Evolutionary conservation across 2,797 vertebrate species (phyloP), one percentile per base, ranked within the genome.

Genomic region (Poecilia wingei): DNA sequence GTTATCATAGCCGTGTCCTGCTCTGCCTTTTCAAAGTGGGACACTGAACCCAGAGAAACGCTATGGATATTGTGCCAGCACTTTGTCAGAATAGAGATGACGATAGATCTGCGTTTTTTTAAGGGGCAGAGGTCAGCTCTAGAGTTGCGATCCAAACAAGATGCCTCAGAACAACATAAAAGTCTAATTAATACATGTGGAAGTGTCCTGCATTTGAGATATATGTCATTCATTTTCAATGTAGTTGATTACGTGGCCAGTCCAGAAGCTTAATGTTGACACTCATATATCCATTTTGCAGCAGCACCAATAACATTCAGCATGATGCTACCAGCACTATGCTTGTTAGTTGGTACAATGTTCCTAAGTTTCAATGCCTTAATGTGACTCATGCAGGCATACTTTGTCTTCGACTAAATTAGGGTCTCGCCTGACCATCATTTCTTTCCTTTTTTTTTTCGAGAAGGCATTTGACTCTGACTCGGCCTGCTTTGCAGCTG

Each of bases 21-120:
- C 55, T 85, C 72, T 88, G 72, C 51, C 69, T 31, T 57, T 80
- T 41, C 22, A 36, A 36, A 66, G 18, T 9, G 74, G 39, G 33
- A 76, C 41, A 82, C 33, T 47, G 66, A 77, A 69, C 2, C 31
- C n/a, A 39, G 36, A 77, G 20, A 79, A 55, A 73, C 1, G 43
- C 57, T 61, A 46, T 61, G 74, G 72, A 45, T 53, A 70, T 70
- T 16, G 41, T 46, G 18, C 41, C 68, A 70, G 51, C 25, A 59
- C 33, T 77, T 79, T 77, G 31, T 41, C 25, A 61, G 14, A 70
- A 20, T 12, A 59, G 45, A 41, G 0, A 12, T 74, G 1, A 6
- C 25, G 25, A 14, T 43, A 68, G 47, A 74, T 31, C 2, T 18
- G 22, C 13, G 12, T 73, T 10, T 49, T 53, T 25, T 16, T 68